Base-by-base conservation (phyloP, 2,797 vertebrate genomes). In the Streptopelia turtur region DNA sequence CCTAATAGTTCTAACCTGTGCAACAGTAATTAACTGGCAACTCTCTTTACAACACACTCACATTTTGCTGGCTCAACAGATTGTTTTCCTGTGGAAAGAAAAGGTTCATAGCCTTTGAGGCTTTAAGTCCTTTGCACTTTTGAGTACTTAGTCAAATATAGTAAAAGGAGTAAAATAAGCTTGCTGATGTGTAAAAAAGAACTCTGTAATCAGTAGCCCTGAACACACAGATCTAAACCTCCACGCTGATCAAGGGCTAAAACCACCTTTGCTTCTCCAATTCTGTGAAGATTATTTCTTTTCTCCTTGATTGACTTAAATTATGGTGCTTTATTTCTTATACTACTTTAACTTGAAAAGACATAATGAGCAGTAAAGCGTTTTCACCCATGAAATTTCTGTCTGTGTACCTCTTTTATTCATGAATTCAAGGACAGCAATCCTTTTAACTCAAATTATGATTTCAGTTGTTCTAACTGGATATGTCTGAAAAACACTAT, bases 251-350 rank as follows among this genome's bases (percentile, higher is more conserved):
- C 56, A 47, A 64, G 52, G 52, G 72, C 66, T 31, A 28, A 71
- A 76, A 33, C 28, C 22, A 60, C 50, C 60, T 63, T 68, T 71
- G 52, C 14, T 57, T 60, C 13, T 31, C 64, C 16, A 28, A 10
- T 6, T 16, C 93, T 35, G 41, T 16, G 15, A 83, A 89, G 70
- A 92, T 60, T 10, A 79, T 83, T 95, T 93, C 57, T 83, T 89
- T 95, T 97, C 90, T 92, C 88, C 80, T 89, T 97, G 90, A 95
- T 94, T 94, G 95, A 92, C 92, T 96, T 95, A 96, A 94, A 97
- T 97, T 96, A 97, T 2, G 17, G 35, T 27, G 88, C 71, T 94
- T 95, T 70, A 71, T 82, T 96, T 95, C 92, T 79, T 80, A 82
- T 37, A 69, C 63, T 93, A 93, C 92, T 90, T 76, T 61, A 91